Base-by-base conservation (phyloP, 2,797 vertebrate species). In the Serranus cabrilla region DNA sequence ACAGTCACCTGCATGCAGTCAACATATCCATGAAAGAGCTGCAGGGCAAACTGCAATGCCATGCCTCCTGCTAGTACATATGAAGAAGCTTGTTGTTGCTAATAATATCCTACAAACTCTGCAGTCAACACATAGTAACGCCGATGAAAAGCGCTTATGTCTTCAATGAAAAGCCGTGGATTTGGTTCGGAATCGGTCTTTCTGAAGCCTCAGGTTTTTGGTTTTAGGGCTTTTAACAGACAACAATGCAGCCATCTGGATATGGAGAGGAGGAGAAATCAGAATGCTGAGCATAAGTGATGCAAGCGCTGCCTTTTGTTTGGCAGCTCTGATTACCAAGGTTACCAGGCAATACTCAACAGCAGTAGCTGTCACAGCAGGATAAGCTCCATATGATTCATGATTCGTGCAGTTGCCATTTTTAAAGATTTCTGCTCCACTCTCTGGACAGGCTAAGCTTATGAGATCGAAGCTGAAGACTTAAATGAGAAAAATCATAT, bases 311-410 rank as follows among this genome's bases (percentile, higher is more conserved):
- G 82, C 74, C 89, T 92, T 93, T 93, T 92, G 92, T 92, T 89
- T 90, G 79, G 83, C 87, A 68, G 87, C 85, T 87, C 84, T 83
- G 89, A 93, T 94, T 87, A 79, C 93, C 93, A 93, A 90, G 92
- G 92, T 92, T 93, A 94, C 93, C 84, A 72, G 77, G 91, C 84
- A 76, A 84, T 90, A 72, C 84, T 88, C 81, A 66, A 75, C 89
- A 83, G 87, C 85, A 60, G 84, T 70, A 39, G 63, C 85, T 79
- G 89, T 84, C 91, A 87, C 81, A 79, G 89, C 84, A 86, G 85
- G 88, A 84, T 76, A 46, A 64, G 82, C 87, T 39, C 60, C 80
- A 74, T 89, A 75, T 85, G 85, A 91, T 90, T 88, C 78, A 81
- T 77, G 80, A 82, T 70, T 78, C 21, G 25, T 69, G 65, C 81